Evolutionary conservation across 2,888 invertebrate genomes (phyloP).

Genomic region (Hesperia comma): DNA sequence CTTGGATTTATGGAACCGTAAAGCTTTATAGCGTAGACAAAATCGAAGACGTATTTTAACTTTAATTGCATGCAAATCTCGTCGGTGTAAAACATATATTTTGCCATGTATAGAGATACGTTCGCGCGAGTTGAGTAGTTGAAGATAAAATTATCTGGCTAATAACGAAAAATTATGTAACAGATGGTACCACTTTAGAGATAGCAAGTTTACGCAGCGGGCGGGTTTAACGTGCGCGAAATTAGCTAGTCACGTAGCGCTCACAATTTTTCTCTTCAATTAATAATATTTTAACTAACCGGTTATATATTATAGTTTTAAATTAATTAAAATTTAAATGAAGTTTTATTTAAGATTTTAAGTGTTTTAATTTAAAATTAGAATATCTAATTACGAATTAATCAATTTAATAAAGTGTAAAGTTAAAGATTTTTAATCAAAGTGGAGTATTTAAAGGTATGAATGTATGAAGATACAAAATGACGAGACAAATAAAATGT

Average conservation of each 20-base stretch:
- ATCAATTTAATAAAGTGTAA: neutral
- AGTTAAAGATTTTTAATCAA: neutral
- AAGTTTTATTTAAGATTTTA: too few species aligned
- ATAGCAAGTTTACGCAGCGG: slow-evolving; percentile 62
- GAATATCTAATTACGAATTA: too few species aligned
- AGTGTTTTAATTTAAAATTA: too few species aligned
- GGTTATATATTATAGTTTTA: too few species aligned
- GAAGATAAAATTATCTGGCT: slow-evolving; percentile 61
- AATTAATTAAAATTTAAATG: too few species aligned
- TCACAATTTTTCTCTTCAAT: neutral
- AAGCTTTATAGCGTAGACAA: neutral
- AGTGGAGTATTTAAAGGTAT: too few species aligned
- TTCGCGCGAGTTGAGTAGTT: slow-evolving; percentile 49
- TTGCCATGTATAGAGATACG: slow-evolving; percentile 33
- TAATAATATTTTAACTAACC: too few species aligned
- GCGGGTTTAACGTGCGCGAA: slow-evolving; percentile 49
- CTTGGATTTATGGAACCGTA: neutral
- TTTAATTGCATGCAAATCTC: slow-evolving; percentile 14
- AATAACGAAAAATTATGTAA: slow-evolving; percentile 72
- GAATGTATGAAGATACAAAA: too few species aligned
- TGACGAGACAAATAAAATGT: neutral
- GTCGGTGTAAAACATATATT: slow-evolving; percentile 5
- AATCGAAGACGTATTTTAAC: slow-evolving; percentile 10
- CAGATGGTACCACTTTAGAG: slow-evolving; percentile 59
- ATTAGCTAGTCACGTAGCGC: slow-evolving; percentile 20